A percentile compares a stretch with the other conserved stretches of the same genome.
Evolutionary conservation across 1,140 invertebrate genomes (phyloP).

Genomic region (Coenobita brevimanus): DNA sequence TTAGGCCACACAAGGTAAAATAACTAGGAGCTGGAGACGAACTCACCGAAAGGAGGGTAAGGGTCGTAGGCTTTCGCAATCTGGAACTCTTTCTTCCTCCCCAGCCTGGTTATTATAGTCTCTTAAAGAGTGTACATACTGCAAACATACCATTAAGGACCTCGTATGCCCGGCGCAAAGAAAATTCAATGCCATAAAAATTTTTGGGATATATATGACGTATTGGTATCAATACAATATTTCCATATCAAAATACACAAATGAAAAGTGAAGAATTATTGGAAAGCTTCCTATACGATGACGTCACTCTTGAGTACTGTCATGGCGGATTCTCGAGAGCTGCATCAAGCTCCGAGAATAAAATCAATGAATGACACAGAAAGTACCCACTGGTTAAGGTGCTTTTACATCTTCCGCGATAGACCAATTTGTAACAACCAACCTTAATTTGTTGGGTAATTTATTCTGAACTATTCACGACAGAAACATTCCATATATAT

Average conservation of each 20-base stretch:
- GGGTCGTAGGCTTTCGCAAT: constrained; percentile 48
- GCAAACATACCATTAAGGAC: background rate
- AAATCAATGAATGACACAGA: constrained; percentile 53
- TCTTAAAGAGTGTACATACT: constrained; percentile 6
- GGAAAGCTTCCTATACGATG: constrained; percentile 49
- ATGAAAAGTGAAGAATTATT: background rate
- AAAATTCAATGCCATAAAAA: background rate
- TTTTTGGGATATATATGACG: background rate
- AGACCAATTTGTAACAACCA: background rate
- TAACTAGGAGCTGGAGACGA: background rate
- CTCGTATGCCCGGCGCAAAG: background rate
- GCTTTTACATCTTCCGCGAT: background rate
- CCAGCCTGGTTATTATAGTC: background rate
- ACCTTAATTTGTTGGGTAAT: background rate
- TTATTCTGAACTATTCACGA: no score
- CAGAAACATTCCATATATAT: no score
- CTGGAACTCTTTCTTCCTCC: constrained; percentile 36
- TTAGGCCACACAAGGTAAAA: background rate
- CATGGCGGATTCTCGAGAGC: constrained; percentile 57
- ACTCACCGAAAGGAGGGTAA: constrained; percentile 57
- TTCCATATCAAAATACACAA: background rate
- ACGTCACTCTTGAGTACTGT: constrained; percentile 48
- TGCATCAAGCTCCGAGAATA: constrained; percentile 25
- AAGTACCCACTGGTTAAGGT: background rate
- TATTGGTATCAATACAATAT: background rate